Percentiles rank a stretch among this genome's conserved stretches.
Conservation (phyloP, 2,888 invertebrate species). For the Pseudococcus longispinus region DNA sequence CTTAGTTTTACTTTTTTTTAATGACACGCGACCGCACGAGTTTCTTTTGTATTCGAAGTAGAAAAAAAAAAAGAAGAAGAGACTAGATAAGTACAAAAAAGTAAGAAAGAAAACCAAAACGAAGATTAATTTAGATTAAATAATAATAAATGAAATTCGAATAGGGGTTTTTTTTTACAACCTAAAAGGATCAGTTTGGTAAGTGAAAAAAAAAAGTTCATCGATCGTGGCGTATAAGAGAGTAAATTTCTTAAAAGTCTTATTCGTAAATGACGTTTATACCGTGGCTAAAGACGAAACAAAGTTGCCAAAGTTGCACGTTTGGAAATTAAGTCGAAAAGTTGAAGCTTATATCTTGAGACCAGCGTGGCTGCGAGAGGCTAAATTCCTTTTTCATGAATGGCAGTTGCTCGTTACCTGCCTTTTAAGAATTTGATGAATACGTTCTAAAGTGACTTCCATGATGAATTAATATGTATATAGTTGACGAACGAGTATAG, state of each 20-base stretch:
- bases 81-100: background rate
- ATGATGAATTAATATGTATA: conserved; percentile 40
- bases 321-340: conserved; percentile 25
- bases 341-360: conserved; percentile 7
- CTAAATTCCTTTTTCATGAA: conserved; percentile 2
- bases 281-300: background rate
- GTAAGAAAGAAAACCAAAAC: background rate
- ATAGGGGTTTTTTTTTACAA: background rate
- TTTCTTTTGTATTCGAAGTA: background rate
- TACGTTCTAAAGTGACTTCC: conserved; percentile 28
- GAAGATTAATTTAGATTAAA: background rate
- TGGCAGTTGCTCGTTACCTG: conserved; percentile 9
- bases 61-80: background rate
- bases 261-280: background rate
- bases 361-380: background rate
- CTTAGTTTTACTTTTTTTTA: background rate
- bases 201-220: background rate
- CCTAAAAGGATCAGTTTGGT: background rate
- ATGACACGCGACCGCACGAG: background rate
- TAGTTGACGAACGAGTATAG: background rate
- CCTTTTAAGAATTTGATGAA: conserved; percentile 19
- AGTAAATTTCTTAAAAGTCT: background rate
- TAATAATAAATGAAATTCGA: background rate
- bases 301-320: conserved; percentile 17
- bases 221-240: background rate